Evolutionary conservation across 2,888 invertebrate species (phyloP), one percentile per base, ranked within the genome.

Genomic region (Amblyjoppa fuscipennis): DNA sequence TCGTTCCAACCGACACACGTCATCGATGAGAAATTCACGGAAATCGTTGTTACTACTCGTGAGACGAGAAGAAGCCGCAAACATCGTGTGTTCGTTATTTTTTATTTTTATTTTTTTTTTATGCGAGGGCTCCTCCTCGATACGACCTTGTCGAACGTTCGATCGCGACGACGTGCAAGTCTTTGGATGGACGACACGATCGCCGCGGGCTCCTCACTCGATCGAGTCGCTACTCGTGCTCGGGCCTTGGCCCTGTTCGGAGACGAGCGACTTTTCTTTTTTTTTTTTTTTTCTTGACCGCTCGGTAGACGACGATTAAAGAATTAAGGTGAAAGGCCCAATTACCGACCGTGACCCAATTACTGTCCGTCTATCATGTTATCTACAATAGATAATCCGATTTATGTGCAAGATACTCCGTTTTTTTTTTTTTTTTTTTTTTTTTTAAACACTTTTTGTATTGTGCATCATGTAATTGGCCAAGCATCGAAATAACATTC

Each of bases 231-330:
- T 73, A 66, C 31, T 59, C 38, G 73, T 20, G 49, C 51, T 68
- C 28, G 49, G 41, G 74, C 83, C 83, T 78, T 83, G 83, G 61
- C 83, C 56, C 73, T 74, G 45, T 83, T 83, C 51, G n/a, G 4
- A 6, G 31, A 28, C 80, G 59, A 45, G n/a, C 6, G 7, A n/a
- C 2, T 34, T 13, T n/a, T 31, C 34, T 34, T 61, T 31, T 28
- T 13, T 56, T 0, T 59, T 59, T 59, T 28, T 25, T 4, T 13
- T 7, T 13, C 25, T 34, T 0, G 34, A n/a, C 61, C 61, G 16
- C 1, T 64, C 53, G 4, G 20, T 9, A 53, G 53, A 20, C 53
- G 51, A 70, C 59, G 16, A 64, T 25, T 41, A 34, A 31, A 49
- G 20, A 34, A 11, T 59, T 20, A 20, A 20, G 20, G 20, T 20